Evolutionary conservation across 2,888 invertebrate species (phyloP), one percentile per base, ranked within the genome.

Genomic region (Phymatocera aterrima): DNA sequence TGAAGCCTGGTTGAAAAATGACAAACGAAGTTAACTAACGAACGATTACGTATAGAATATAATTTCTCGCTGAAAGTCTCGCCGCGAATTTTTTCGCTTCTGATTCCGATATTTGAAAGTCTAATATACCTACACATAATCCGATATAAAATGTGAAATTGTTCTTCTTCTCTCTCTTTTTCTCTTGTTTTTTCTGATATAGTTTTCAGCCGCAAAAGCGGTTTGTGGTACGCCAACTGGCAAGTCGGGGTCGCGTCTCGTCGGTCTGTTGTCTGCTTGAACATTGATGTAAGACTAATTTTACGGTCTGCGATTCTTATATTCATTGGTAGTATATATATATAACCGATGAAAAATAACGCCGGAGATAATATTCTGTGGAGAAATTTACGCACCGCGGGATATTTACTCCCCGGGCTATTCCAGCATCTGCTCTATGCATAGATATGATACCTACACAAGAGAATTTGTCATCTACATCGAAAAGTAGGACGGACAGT

Each of bases 211-310:
- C 1, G 10, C 51, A 51, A 21, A 51, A 1, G 24, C 18, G 51
- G 28, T 57, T 57, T 12, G 28, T 57, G 28, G 57, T 57, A 21
- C n/a, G n/a, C n/a, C 15, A 57, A 28, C 21, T 28, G 57, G 28
- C 24, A n/a, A 15, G 57, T 28, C 57, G 46, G n/a, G 28, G n/a
- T 28, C 21, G 28, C 12, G 8, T 5, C 8, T 8, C 8, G 40
- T 5, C 28, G 3, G 28, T 15, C 24, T n/a, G n/a, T n/a, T n/a
- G n/a, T n/a, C n/a, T n/a, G n/a, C n/a, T n/a, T n/a, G 28, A 57
- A 57, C 24, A 57, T 57, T 57, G 57, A 57, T 24, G 57, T 57
- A 57, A 57, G 57, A 28, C 10, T 57, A 28, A 57, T 57, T 57
- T 57, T 1, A 57, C 57, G 57, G 12, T 57, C 24, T 15, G 57